Conservation (phyloP, 92 coral and sea anemone genomes). For the Phenganax subtilis region DNA sequence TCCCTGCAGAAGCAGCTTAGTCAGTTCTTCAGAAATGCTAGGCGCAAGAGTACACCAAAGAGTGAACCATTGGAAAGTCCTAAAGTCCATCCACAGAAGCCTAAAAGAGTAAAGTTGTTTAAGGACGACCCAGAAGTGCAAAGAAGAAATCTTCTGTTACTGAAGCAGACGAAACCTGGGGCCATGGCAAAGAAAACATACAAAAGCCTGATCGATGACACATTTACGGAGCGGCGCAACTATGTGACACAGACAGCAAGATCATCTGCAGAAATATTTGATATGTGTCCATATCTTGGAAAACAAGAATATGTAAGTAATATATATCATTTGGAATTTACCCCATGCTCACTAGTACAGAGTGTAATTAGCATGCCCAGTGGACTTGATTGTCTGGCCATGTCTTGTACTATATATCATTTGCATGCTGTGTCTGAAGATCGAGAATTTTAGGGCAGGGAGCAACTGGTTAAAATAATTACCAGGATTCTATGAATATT, state of each 20-base stretch:
- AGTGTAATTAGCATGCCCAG: background rate
- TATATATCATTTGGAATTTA: background rate
- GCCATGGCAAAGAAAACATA: constrained; percentile 30
- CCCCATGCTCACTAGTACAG: too few species aligned
- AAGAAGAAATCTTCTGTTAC: constrained; percentile 37
- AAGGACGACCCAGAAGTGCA: constrained; percentile 19
- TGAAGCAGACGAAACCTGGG: constrained; percentile 5
- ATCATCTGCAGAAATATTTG: constrained; percentile 30
- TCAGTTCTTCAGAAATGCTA: constrained; percentile 40
- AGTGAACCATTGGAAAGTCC: background rate
- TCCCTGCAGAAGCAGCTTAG: constrained; percentile 45
- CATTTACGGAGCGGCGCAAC: constrained; percentile 5
- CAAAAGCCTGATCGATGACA: constrained; percentile 21
- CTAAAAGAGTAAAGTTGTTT: constrained; percentile 4
- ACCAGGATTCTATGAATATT: background rate
- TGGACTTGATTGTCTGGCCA: background rate
- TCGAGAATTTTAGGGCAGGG: background rate
- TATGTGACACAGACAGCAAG: constrained; percentile 9
- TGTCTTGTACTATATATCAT: constrained; percentile 1
- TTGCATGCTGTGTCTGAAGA: constrained; percentile 2
- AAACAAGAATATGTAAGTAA: constrained; percentile 44
- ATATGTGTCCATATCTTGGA: constrained; percentile 44
- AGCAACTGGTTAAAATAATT: constrained; percentile 1
- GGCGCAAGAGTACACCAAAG: constrained; percentile 25
- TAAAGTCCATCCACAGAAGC: background rate